Evolutionary conservation across 2,888 invertebrate genomes (phyloP).

Genomic region (Cheilosia vulpina): DNA sequence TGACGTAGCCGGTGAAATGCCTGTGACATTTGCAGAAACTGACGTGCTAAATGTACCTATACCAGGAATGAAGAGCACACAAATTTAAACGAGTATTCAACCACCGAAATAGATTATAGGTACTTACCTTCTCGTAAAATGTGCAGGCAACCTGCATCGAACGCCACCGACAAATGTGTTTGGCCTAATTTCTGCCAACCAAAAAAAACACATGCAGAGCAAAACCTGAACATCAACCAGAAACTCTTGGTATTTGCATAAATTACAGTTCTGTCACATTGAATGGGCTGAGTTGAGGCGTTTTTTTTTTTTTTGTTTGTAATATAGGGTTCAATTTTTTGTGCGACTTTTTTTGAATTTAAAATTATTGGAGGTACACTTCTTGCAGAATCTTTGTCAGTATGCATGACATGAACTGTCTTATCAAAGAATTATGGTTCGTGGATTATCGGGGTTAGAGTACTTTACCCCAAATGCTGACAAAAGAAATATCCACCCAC

Average conservation of each 20-base stretch:
- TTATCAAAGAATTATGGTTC: too few species aligned
- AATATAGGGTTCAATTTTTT: neutral
- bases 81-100: neutral
- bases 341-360: too few species aligned
- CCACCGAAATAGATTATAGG: neutral
- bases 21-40: neutral
- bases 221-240: conserved; percentile 8
- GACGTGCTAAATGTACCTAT: neutral
- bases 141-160: conserved; percentile 47
- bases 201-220: conserved; percentile 5
- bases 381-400: too few species aligned
- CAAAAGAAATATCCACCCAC: too few species aligned
- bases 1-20: neutral
- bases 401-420: too few species aligned
- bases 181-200: conserved; percentile 27
- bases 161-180: conserved; percentile 10
- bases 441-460: too few species aligned
- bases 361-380: too few species aligned
- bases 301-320: too few species aligned
- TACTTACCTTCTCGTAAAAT: conserved; percentile 54
- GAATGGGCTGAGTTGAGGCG: too few species aligned
- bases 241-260: conserved; percentile 57
- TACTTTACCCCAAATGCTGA: too few species aligned
- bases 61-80: neutral
- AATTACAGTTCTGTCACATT: conserved; percentile 67